Base-by-base conservation (phyloP, 2,797 vertebrate species). In the Sardinella longiceps region DNA sequence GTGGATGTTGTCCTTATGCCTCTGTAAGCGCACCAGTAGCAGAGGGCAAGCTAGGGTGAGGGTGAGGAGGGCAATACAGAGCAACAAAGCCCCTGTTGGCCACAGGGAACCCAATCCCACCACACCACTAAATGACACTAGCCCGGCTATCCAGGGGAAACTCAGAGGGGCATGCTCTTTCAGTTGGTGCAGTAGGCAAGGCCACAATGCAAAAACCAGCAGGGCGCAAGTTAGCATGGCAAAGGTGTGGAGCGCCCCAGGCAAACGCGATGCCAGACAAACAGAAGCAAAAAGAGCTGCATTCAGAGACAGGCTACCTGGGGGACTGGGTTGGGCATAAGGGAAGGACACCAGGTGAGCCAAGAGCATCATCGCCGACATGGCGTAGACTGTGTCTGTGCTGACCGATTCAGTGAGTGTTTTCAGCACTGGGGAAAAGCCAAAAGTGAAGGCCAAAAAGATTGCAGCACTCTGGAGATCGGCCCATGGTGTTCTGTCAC, bases 341-440 rank as follows among this genome's bases (percentile, higher is more conserved):
- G 98, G 97, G 0, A 99, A 99, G 23, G 97, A 97, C 90, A 97
- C 95, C 85, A 99, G 93, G 90, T 99, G 98, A n/a, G 97, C 98
- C 6, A 99, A 89, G 10, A 99, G 95, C 98, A 99, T 99, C 74
- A 97, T 89, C 2, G 97, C 96, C 0, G 98, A 95, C 98, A 99
- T 99, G 92, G 98, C 98, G 0, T 99, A 98, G 88, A 99, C 97
- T 0, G 98, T 99, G 93, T 99, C 98, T 0, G 98, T 99, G 90
- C 98, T 99, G 90, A 99, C 96, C 0, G 98, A 98, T 90, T 99
- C 98, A 0, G 98, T 99, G 83, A 99, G 92, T 0, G 98, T 99
- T 92, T 99, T 99, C 37, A 99, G 92, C 81, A 99, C 95, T 0
- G 98, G 98, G 0, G 98, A 99, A 90, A 99, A 99, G 6, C 98